phyloP scores from a whole-genome alignment of 2,797 vertebrate genomes.

The Yasuhikotakia modesta region DNA sequence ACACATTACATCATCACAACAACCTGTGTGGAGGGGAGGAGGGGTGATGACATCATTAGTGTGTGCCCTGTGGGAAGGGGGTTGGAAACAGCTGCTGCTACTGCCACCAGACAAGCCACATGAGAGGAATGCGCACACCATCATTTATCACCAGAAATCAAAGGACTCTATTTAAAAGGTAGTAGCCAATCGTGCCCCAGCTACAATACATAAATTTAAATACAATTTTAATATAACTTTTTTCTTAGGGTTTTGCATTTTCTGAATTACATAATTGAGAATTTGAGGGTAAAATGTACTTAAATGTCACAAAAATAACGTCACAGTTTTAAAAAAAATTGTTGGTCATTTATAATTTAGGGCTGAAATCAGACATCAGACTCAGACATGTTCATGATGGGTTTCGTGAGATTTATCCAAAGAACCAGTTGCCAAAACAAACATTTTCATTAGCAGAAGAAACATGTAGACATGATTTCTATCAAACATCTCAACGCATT shows the following conservation, averaged over 20 bases:
- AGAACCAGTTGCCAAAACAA: neutral
- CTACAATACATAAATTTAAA: neutral
- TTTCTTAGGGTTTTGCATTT: neutral
- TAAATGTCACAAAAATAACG: too few species aligned
- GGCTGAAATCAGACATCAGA: too few species aligned
- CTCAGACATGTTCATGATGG: too few species aligned
- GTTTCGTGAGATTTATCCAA: too few species aligned
- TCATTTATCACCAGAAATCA: neutral
- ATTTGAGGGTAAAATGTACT: too few species aligned
- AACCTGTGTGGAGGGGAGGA: conserved; percentile 13
- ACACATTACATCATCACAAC: conserved; percentile 33
- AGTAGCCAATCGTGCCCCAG: too few species aligned
- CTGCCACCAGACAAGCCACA: conserved; percentile 40
- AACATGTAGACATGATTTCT: neutral
- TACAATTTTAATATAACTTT: neutral
- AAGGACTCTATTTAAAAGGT: neutral
- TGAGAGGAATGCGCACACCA: neutral
- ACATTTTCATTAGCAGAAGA: neutral
- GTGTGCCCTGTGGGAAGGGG: conserved; percentile 23
- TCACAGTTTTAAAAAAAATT: too few species aligned
- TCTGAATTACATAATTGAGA: too few species aligned
- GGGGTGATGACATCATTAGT: conserved; percentile 35
- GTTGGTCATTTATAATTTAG: too few species aligned
- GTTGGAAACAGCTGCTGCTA: neutral
- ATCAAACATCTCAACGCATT: neutral